A percentile compares a stretch with the other conserved stretches of the same genome.
phyloP scores from a whole-genome alignment of 2,797 vertebrate genomes.

The Etheostoma nigrum region DNA sequence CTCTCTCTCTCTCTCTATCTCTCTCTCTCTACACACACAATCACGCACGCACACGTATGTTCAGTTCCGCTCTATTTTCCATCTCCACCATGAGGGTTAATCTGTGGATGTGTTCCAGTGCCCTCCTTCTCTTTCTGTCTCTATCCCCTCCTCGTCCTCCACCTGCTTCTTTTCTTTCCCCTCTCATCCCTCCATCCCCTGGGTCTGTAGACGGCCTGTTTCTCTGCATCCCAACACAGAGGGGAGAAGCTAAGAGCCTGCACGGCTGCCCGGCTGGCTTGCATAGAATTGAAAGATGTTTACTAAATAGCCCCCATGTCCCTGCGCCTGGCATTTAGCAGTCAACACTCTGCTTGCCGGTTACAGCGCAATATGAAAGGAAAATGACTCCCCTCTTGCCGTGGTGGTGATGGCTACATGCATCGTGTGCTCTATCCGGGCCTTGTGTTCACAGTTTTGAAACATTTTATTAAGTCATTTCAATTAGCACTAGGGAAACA shows the following conservation, averaged over 20 bases:
- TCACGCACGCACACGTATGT: conserved; percentile 51
- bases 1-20: conserved; percentile 2
- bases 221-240: conserved; percentile 71
- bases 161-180: conserved; percentile 55
- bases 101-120: conserved; percentile 82
- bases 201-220: conserved; percentile 71
- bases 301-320: conserved; percentile 80
- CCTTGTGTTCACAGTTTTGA: conserved; percentile 47
- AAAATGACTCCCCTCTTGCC: conserved; percentile 50
- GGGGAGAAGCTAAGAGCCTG: conserved; percentile 66
- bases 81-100: conserved; percentile 81
- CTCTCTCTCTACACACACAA: conserved; percentile 23
- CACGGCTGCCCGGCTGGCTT: conserved; percentile 60
- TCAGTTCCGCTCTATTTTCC: conserved; percentile 83
- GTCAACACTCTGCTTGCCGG: conserved; percentile 71
- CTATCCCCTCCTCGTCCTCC: background rate
- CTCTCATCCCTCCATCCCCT: conserved; percentile 76
- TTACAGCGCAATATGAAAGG: conserved; percentile 55
- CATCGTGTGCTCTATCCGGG: background rate
- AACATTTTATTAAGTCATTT: conserved; percentile 51
- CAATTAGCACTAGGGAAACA: conserved; percentile 53
- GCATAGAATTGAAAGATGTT: conserved; percentile 76
- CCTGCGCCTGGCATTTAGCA: conserved; percentile 73
- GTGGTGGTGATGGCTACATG: conserved; percentile 16
- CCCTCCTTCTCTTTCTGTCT: conserved; percentile 74